Evolutionary conservation across 35 echinoderm and acorn worm genomes (phyloP), one percentile per base, ranked within the genome.

Genomic region (Nesometra sesokonis): DNA sequence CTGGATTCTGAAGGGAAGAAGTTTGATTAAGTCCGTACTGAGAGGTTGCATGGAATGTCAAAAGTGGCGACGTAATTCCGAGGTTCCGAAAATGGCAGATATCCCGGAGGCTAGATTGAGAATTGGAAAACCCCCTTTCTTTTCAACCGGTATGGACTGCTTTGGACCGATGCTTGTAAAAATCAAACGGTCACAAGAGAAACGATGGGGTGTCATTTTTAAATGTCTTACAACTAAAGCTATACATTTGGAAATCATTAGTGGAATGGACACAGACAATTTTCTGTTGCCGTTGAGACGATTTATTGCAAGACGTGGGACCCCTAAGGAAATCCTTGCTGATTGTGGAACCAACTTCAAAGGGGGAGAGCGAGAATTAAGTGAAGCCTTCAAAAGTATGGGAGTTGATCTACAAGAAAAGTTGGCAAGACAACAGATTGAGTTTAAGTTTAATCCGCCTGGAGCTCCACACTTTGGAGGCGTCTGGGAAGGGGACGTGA

Each of bases 101-200:
- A 35, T 93, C 17, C 92, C 92, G 31, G 23, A 32, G n/a, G 40
- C 80, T 29, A 82, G 92, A 79, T 32, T 87, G 9, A 77, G 84
- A 30, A 33, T 85, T 23, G 47, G 85, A 21, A 82, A 84, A 34
- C 92, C 92, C 13, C 77, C 88, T 19, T 93, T 93, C 76, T 85
- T 35, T 52, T 89, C 79, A 0, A 90, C 88, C 13, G 88, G 88
- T 3, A 76, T 90, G 29, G 92, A 90, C 57, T 90, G 85, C 76
- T 93, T 87, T 35, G 92, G 92, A 31, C 92, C 92, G 0, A 82
- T 82, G 43, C 0, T 34, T 7, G 82, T 90, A 21, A 93, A 90
- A 46, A 87, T 87, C 46, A 83, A 82, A 5, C 32, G 88, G 46
- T 13, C 78, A 5, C 80, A 33, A 27, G 76, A 84, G 33, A 93